Evolutionary conservation across 2,888 invertebrate genomes (phyloP), one percentile per base, ranked within the genome.

Genomic region (Sphinx pinastri): DNA sequence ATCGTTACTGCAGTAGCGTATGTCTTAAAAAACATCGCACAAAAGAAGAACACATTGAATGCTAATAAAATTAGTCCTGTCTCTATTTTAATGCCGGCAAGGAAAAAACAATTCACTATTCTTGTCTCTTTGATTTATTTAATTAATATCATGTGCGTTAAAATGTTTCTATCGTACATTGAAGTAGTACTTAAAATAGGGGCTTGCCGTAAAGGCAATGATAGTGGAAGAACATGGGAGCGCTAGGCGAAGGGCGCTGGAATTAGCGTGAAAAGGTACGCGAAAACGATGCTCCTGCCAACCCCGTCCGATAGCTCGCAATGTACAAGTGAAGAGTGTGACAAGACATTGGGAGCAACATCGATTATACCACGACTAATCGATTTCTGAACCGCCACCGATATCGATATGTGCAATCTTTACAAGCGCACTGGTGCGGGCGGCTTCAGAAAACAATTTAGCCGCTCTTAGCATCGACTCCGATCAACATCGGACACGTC

Each of bases 201-300:
- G 88, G 76, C 83, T 85, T 84, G 89, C 92, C 92, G 77, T 88
- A 84, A 74, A 81, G 90, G 91, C 88, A 79, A 86, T 89, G 89
- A 86, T 85, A 88, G 86, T 90, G 89, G 90, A 91, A 92, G 91
- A 92, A 89, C 88, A 85, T 87, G 88, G 85, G 88, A 86, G 90
- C 89, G 89, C 91, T 84, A 89, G 88, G 87, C 87, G 84, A 90
- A 88, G 88, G 88, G 89, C 91, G 90, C 90, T 81, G 77, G 84
- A 87, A 81, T 81, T 76, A 88, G 86, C 84, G 81, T 84, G 83
- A 83, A 83, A 77, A 70, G 70, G 73, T 76, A 77, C 74, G 74
- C 75, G 74, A 77, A 75, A 72, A 70, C 79, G 77, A 84, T 76
- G 79, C 72, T 74, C 71, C 77, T 80, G 75, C 76, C 81, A 77